These are phyloP conservation scores for Plodia interpunctella DNA, from an alignment of 1,140 invertebrate genomes.

Conservation along the genomic window DNA sequence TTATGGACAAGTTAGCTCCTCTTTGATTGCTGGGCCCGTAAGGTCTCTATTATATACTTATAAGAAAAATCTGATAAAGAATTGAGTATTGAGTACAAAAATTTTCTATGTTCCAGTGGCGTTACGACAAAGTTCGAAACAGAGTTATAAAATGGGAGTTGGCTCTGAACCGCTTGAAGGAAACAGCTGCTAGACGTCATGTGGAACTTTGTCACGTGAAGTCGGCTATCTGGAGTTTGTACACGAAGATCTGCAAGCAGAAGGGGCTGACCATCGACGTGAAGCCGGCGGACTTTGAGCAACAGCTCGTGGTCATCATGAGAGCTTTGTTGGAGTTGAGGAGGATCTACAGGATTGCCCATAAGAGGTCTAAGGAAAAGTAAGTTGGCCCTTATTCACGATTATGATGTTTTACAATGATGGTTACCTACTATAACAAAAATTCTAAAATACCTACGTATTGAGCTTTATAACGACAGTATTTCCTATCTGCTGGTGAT, in stretches of 20 bases:
- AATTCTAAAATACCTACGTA: too few relatives aligned
- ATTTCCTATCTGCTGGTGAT: too few relatives aligned
- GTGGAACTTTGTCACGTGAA: conserved; percentile 65
- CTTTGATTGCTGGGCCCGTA: too few relatives aligned
- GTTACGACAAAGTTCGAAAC: conserved; percentile 62
- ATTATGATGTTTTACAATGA: too few relatives aligned
- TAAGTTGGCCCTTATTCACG: too few relatives aligned
- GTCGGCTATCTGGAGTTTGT: conserved; percentile 62
- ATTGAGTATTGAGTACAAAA: not conserved
- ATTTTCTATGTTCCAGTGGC: conserved; percentile 42
- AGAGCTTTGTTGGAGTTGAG: conserved; percentile 59
- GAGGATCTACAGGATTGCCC: conserved; percentile 60
- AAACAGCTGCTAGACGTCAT: conserved; percentile 58
- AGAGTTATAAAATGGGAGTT: conserved; percentile 71
- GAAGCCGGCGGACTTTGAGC: conserved; percentile 52
- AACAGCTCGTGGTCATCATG: conserved; percentile 69
- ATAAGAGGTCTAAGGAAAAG: conserved; percentile 59
- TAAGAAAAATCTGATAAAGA: too few relatives aligned
- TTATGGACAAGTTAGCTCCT: too few relatives aligned
- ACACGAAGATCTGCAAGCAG: conserved; percentile 67
- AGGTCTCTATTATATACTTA: too few relatives aligned
- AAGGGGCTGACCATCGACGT: conserved; percentile 54
- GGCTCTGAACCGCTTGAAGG: conserved; percentile 62
- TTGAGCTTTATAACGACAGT: too few relatives aligned
- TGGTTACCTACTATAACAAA: too few relatives aligned